Evolutionary conservation across 2,888 invertebrate species (phyloP).

Genomic region (Keiferia lycopersicella): DNA sequence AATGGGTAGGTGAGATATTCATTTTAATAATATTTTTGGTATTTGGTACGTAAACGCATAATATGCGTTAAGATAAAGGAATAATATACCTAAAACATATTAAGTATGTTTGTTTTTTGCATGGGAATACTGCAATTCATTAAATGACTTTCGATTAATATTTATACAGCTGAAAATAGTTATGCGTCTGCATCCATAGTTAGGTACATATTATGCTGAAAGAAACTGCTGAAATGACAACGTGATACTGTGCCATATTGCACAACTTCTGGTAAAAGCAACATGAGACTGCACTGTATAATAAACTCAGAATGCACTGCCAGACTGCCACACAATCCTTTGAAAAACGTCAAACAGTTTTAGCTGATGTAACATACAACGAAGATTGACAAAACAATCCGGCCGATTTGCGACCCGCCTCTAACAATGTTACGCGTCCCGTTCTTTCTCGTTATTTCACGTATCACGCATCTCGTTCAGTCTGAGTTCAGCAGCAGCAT

Average conservation of each 20-base stretch:
- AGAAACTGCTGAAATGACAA: not conserved
- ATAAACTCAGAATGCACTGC: not conserved
- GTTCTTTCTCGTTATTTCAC: not conserved
- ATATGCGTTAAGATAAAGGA: too few relatives aligned
- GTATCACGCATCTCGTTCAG: not conserved
- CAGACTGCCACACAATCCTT: not conserved
- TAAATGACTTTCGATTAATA: too few relatives aligned
- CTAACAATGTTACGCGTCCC: not conserved
- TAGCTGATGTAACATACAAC: not conserved
- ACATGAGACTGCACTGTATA: not conserved
- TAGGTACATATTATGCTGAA: not conserved
- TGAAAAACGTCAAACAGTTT: not conserved
- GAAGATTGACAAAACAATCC: constrained; percentile 6
- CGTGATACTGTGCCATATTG: not conserved
- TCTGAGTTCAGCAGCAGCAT: not conserved
- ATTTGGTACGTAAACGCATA: too few relatives aligned
- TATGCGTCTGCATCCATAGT: not conserved
- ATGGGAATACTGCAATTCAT: too few relatives aligned
- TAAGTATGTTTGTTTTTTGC: too few relatives aligned
- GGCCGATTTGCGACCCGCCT: not conserved
- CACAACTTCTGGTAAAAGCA: not conserved
- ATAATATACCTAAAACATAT: too few relatives aligned
- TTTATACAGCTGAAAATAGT: too few relatives aligned
- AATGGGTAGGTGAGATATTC: too few relatives aligned
- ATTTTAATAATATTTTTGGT: too few relatives aligned